Conservation (phyloP, 2,888 invertebrate genomes). For the Brachycybe producta region DNA sequence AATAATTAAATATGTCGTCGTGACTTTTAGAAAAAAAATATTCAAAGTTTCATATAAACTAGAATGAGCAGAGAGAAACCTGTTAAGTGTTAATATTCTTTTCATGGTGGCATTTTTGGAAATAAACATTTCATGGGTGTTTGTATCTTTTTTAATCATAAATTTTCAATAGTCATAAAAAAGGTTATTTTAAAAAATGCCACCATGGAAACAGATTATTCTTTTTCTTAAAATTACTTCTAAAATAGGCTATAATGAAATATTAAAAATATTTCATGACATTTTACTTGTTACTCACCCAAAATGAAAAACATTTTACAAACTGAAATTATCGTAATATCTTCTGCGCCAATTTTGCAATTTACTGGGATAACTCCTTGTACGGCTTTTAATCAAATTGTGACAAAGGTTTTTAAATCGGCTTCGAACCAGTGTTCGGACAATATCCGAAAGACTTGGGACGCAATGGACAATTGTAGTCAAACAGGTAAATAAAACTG, state of each 20-base stretch:
- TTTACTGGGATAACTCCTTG: slow-evolving; percentile 69
- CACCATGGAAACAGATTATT: too few species aligned
- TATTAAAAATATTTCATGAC: neutral
- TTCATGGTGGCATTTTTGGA: too few species aligned
- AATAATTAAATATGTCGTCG: neutral
- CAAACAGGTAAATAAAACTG: slow-evolving; percentile 39
- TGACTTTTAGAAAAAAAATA: neutral
- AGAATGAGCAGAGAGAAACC: too few species aligned
- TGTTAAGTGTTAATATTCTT: neutral
- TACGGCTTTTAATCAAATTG: slow-evolving; percentile 57
- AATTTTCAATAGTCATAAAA: too few species aligned
- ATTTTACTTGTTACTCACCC: too few species aligned
- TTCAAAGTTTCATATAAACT: too few species aligned
- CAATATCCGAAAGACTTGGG: slow-evolving; percentile 67
- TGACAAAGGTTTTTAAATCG: slow-evolving; percentile 58
- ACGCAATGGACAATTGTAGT: slow-evolving; percentile 43
- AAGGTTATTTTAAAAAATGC: too few species aligned
- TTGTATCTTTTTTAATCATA: too few species aligned
- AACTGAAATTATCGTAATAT: too few species aligned
- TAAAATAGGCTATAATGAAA: neutral
- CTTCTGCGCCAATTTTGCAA: slow-evolving; percentile 82
- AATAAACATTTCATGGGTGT: too few species aligned
- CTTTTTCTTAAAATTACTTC: too few species aligned
- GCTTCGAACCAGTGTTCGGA: slow-evolving; percentile 48
- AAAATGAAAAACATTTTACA: too few species aligned